Conservation (phyloP, 2,888 invertebrate genomes). For the Artemia sp. region DNA sequence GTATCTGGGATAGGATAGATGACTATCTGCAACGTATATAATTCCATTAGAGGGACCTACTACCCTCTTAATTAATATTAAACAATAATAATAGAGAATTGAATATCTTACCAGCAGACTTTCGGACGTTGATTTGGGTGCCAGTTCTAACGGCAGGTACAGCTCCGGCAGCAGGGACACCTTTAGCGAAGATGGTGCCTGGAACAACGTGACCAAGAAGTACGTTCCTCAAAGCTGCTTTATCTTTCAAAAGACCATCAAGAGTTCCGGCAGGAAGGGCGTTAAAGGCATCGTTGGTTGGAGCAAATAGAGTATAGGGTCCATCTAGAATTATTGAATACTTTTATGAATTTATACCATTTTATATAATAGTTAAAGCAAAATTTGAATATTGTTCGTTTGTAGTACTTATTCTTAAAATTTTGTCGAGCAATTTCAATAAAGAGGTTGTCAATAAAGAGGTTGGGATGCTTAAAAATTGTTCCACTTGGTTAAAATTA, state of each 20-base stretch:
- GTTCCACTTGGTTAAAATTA: too few relatives aligned
- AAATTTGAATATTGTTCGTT: too few relatives aligned
- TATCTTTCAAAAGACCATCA: constrained; percentile 20
- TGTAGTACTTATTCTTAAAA: too few relatives aligned
- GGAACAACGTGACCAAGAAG: constrained; percentile 23
- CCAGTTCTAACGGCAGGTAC: constrained; percentile 19
- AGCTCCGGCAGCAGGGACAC: constrained; percentile 23
- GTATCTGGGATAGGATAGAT: constrained; percentile 18
- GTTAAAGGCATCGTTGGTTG: constrained; percentile 23
- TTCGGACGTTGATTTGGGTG: not conserved
- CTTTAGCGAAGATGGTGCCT: constrained; percentile 24
- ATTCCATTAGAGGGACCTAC: constrained; percentile 24
- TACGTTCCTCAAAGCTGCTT: constrained; percentile 21
- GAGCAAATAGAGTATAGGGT: constrained; percentile 24
- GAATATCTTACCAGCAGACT: too few relatives aligned
- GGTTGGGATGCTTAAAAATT: too few relatives aligned
- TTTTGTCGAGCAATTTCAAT: too few relatives aligned
- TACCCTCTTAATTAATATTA: constrained; percentile 14
- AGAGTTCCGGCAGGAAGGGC: constrained; percentile 19
- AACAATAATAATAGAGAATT: not conserved
- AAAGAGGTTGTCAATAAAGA: too few relatives aligned
- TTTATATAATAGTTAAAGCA: too few relatives aligned
- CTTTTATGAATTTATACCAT: not conserved
- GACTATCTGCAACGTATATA: constrained; percentile 22
- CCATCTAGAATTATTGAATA: constrained; percentile 18